A percentile compares a stretch with the other conserved stretches of the same genome.
phyloP scores from a whole-genome alignment of 2,113 vertebrate species.

The Rhinichthys klamathensis region DNA sequence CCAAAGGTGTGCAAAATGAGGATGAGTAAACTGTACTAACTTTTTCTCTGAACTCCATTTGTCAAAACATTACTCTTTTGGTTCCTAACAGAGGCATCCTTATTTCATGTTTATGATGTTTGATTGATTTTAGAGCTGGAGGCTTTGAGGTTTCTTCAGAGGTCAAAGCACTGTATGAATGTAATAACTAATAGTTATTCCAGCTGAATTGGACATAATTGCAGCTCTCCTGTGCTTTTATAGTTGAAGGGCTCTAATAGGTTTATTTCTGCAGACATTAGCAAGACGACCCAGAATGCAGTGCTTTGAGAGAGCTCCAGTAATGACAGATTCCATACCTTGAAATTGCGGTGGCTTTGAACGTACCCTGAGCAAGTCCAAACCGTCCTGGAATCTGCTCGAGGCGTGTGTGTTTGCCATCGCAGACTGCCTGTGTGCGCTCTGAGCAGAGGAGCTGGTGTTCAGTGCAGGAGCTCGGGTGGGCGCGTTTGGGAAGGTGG shows the following conservation, averaged over 20 bases:
- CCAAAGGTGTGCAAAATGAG: no score
- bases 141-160: conserved; percentile 3
- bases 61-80: background rate
- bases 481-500: background rate
- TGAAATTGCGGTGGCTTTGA: background rate
- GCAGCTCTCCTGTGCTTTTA: background rate
- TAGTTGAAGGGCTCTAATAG: background rate
- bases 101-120: background rate
- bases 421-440: background rate
- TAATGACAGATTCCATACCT: background rate
- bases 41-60: background rate
- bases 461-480: background rate
- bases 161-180: background rate
- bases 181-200: background rate
- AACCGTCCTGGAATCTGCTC: background rate
- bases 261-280: background rate
- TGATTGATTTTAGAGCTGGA: background rate
- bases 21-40: background rate
- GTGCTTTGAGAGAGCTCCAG: background rate
- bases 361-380: background rate
- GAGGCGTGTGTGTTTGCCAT: background rate
- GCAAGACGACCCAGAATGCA: background rate
- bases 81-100: background rate
- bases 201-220: conserved; percentile 8
- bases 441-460: background rate